These are phyloP conservation scores for Euplagia quadripunctaria DNA, from an alignment of 2,888 invertebrate genomes.

Conservation along the genomic window DNA sequence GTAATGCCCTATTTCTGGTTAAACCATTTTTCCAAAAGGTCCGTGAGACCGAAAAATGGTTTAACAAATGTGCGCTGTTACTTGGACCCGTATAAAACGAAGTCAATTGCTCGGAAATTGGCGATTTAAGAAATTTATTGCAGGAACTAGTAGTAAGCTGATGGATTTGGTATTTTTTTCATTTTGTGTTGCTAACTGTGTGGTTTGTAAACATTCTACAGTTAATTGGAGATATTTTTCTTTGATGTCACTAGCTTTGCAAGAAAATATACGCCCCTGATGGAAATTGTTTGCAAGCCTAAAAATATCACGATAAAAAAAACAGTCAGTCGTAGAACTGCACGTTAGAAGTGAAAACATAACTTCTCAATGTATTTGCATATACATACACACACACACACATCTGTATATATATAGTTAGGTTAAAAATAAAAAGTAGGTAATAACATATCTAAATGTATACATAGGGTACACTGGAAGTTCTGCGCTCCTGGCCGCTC, in stretches of 20 bases:
- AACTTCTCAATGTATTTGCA: no score
- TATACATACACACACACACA: no score
- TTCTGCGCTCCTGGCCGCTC: no score
- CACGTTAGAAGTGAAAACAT: no score
- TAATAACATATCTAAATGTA: no score
- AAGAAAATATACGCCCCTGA: neutral
- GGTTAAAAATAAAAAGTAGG: no score
- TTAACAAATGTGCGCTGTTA: neutral
- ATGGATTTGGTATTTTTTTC: neutral
- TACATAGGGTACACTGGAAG: no score
- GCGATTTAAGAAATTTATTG: neutral
- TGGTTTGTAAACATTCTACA: neutral
- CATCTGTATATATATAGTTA: no score
- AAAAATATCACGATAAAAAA: no score
- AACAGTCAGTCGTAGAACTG: no score
- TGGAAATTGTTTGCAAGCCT: no score
- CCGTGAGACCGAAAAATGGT: neutral
- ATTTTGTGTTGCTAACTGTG: no score
- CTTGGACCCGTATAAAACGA: neutral
- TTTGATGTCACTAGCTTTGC: neutral
- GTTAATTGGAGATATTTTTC: neutral
- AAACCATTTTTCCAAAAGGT: slow-evolving; percentile 12
- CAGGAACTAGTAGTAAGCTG: neutral
- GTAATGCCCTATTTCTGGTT: slow-evolving; percentile 11
- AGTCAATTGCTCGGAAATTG: slow-evolving; percentile 3